Base-by-base conservation (phyloP, 2,113 vertebrate species). In the Menidia beryllina region DNA sequence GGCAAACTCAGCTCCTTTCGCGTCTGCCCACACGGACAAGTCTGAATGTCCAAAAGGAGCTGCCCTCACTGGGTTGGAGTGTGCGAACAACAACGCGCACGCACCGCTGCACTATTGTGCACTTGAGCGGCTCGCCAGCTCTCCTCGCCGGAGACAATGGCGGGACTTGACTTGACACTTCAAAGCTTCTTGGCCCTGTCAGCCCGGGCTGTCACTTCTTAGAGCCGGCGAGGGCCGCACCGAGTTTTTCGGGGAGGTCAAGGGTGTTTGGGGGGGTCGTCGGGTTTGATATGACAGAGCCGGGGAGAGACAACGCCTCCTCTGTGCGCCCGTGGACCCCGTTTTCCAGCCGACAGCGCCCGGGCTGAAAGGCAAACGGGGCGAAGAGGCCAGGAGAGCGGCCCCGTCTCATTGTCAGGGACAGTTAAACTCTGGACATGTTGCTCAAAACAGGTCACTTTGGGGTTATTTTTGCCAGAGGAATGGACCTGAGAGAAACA, bases 111-210 rank as follows among this genome's bases (percentile, higher is more conserved):
- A 69, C 59, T 45, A 81, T 81, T 86, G 82, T 78, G 82, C 82
- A 88, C 89, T 92, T 77, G 85, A 88, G 69, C 61, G 23, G 54
- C 79, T 76, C 41, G 13, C 82, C 19, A n/a, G 67, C 83, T 88
- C 86, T 73, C 65, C 87, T 91, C 83, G 70, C 21, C n/a, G 53
- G 23, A 92, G 90, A 96, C 95, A 97, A 96, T 95, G 91, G 95
- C 93, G 88, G 94, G 91, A 95, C 94, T 89, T 93, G 94, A 95
- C 95, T 96, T 87, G 93, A 94, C 95, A 94, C 95, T 97, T 96
- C 94, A 97, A 95, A 96, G 95, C 96, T 95, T 96, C 96, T 95
- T 96, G 95, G 94, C 95, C 94, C 95, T 96, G 95, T 97, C 96
- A 96, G 95, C 93, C n/a, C 92, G 49, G 91, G 93, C 94, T 76